phyloP scores from a whole-genome alignment of 1,140 invertebrate genomes.

The Anoplolepis gracilipes region DNA sequence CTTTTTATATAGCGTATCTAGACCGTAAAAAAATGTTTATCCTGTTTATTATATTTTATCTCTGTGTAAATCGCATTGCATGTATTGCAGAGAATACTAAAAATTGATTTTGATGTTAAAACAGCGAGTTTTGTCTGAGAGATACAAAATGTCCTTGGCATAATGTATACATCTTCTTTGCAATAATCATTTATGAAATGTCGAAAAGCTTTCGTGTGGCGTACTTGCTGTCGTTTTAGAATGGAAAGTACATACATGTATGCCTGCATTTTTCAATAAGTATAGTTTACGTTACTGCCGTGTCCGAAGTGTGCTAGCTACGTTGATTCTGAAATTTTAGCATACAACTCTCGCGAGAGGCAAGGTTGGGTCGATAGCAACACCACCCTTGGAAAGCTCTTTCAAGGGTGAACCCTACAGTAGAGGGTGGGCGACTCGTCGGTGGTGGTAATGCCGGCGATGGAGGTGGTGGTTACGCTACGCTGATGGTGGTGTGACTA shows the following conservation, averaged over 20 bases:
- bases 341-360: constrained; percentile 67
- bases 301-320: background rate
- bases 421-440: constrained; percentile 55
- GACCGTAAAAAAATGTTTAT: background rate
- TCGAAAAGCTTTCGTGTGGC: background rate
- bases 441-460: constrained; percentile 51
- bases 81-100: background rate
- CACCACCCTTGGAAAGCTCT: constrained; percentile 69
- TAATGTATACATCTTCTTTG: background rate
- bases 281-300: constrained; percentile 11
- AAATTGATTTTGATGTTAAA: background rate
- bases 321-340: constrained; percentile 70
- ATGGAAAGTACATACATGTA: too few relatives aligned
- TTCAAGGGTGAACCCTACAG: constrained; percentile 66
- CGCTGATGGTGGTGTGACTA: constrained; percentile 71
- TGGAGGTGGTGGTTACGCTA: constrained; percentile 58
- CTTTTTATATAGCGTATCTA: background rate
- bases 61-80: background rate
- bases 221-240: background rate
- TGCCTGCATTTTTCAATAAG: constrained; percentile 9
- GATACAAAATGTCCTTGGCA: background rate
- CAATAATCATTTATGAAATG: constrained; percentile 2
- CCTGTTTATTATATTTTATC: background rate
- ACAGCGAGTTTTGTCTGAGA: background rate
- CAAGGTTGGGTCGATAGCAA: constrained; percentile 78